These are phyloP conservation scores for Drosophila willistoni DNA, from an alignment of 1,140 invertebrate species.

Conservation along the genomic window DNA sequence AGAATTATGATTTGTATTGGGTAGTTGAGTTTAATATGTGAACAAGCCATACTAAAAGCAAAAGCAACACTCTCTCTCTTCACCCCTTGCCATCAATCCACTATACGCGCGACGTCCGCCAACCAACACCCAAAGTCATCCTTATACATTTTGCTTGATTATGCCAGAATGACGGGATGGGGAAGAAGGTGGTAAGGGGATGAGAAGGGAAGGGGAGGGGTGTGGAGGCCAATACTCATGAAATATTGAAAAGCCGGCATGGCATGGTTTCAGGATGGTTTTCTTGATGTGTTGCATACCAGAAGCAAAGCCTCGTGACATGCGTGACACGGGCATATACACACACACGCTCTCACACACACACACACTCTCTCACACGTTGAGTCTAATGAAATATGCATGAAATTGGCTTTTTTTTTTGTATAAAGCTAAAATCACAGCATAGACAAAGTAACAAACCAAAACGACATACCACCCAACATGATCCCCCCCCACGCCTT, in stretches of 20 bases:
- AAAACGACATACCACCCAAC: slow-evolving; percentile 28
- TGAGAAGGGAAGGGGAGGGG: too few species aligned
- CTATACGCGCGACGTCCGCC: background rate
- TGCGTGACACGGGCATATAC: slow-evolving; percentile 28
- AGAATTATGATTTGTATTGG: background rate
- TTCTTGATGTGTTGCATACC: slow-evolving; percentile 20
- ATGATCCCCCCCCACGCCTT: background rate
- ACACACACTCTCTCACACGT: background rate
- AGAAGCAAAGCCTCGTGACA: slow-evolving; percentile 34
- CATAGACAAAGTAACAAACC: slow-evolving; percentile 54
- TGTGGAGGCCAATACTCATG: slow-evolving; percentile 71
- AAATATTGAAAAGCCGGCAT: slow-evolving; percentile 72
- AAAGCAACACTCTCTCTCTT: background rate
- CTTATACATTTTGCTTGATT: slow-evolving; percentile 56
- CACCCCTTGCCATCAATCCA: background rate
- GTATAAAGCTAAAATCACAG: slow-evolving; percentile 71
- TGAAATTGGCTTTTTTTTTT: slow-evolving; percentile 77
- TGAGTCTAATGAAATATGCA: slow-evolving; percentile 73
- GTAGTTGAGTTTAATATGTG: slow-evolving; percentile 61
- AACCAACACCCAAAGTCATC: background rate
- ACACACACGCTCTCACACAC: slow-evolving; percentile 2
- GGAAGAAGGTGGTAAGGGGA: too few species aligned
- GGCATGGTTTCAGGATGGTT: slow-evolving; percentile 12
- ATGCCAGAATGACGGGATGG: slow-evolving; percentile 35
- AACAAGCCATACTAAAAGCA: slow-evolving; percentile 21